Evolutionary conservation across 2,113 vertebrate species (phyloP), one percentile per base, ranked within the genome.

Genomic region (Ranitomeya variabilis): DNA sequence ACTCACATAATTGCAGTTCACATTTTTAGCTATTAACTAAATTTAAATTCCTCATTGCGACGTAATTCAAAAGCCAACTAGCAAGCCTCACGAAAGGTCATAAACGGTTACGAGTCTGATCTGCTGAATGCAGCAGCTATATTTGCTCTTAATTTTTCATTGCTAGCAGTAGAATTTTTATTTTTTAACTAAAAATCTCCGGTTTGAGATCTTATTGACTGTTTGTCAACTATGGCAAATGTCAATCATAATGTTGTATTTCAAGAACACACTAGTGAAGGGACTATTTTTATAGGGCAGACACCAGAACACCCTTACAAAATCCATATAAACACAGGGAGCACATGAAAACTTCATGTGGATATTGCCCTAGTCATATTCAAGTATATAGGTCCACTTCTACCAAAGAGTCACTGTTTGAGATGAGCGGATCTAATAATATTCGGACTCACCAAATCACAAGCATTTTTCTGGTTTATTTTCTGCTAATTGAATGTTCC

Each of bases 1-100:
- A 13, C 52, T 57, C 23, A 16, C 12, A 81, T 62, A 62, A 81
- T 31, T 81, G 57, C n/a, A 31, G 57, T 12, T 81, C 54, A 60
- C 23, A 45, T 60, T 60, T 18, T 60, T 23, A 60, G 79, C 59
- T 60, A 81, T 60, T 81, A 31, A 60, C 79, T 81, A 81, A 26
- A 18, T 52, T 21, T 31, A 26, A 59, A 80, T 62, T 62, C 57
- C 6, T 37, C 16, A 59, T 80, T 19, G 78, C 78, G 31, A 80
- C 54, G 4, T 80, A 59, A 80, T 60, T 59, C 55, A 57, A 21
- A 31, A 60, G 21, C 12, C 21, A 15, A 57, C 13, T 59, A 57
- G 21, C 19, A 21, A 76, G 18, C 37, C 45, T 76, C 16, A 21
- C 2, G 18, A 76, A 76, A 52, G 73, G 73, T 76, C 45, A 76